Base-by-base conservation (phyloP, 2,113 vertebrate species). In the Ailurus styani region DNA sequence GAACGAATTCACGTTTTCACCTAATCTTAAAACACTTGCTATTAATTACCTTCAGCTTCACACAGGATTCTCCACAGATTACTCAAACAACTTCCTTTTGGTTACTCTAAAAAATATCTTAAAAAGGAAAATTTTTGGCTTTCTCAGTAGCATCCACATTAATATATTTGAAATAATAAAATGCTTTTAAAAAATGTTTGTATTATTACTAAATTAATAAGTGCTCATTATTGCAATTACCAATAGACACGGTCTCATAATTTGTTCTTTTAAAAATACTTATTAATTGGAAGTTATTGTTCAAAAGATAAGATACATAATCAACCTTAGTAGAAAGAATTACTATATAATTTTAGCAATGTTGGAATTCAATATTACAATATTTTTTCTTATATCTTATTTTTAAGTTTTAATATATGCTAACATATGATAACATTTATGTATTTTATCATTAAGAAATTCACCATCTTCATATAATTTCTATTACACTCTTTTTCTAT, bases 261-360 rank as follows among this genome's bases (percentile, higher is more conserved):
- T 98, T 98, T 97, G 1, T 47, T 98, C 64, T 81, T 94, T 52
- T 45, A 72, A 97, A 97, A 91, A 95, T 88, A 90, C 54, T 29
- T 98, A 93, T 97, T 98, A 97, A 87, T 81, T 78, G 25, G 10
- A 97, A 86, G 96, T 91, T 97, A 98, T 96, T 93, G 97, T 97
- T 98, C 96, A 96, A 98, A 98, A 95, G 66, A 95, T 98, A 98
- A 98, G 97, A 93, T 66, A 34, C 64, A 97, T 98, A 98, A 98
- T 98, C 92, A 98, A 92, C 54, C 91, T 98, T 95, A 95, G 42
- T 96, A 96, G 29, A 96, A 97, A 96, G 85, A 98, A 95, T 95
- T 93, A 83, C 70, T 95, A 73, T 91, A 97, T 97, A 81, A 97
- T 97, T 91, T 95, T 98, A 94, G 94, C 98, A 97, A 98, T 97